phyloP scores from a whole-genome alignment of 1,140 invertebrate species.

The Leucophenga varia region DNA sequence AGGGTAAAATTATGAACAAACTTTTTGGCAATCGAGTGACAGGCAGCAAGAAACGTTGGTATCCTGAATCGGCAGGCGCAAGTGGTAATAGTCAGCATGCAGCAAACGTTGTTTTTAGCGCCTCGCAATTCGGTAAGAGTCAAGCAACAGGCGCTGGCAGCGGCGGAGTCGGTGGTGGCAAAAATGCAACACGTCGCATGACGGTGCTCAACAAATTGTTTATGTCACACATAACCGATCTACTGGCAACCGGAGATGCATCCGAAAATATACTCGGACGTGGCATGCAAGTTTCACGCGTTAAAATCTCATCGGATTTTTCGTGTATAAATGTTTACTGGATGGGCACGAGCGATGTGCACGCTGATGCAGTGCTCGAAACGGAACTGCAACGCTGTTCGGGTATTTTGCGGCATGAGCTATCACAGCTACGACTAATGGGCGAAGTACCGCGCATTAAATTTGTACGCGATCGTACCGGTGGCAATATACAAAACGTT shows the following conservation, averaged over 20 bases:
- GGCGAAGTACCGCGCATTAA: constrained; percentile 69
- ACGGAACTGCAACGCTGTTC: constrained; percentile 60
- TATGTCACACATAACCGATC: constrained; percentile 74
- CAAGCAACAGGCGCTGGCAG: neutral
- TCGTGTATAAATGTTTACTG: constrained; percentile 69
- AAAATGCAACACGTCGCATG: constrained; percentile 59
- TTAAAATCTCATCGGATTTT: constrained; percentile 67
- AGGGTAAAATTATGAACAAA: constrained; percentile 40
- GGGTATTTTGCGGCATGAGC: constrained; percentile 65
- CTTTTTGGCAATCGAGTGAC: constrained; percentile 35
- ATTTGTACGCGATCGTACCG: constrained; percentile 69
- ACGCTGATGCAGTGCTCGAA: constrained; percentile 56
- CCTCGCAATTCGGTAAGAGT: constrained; percentile 31
- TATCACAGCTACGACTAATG: constrained; percentile 68
- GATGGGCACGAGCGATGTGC: constrained; percentile 59
- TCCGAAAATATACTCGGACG: constrained; percentile 62
- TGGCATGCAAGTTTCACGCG: constrained; percentile 68
- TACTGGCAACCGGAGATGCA: constrained; percentile 69
- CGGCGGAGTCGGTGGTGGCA: constrained; percentile 56
- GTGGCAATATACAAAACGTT: constrained; percentile 59
- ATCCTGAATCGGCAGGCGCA: constrained; percentile 20
- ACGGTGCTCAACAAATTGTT: constrained; percentile 75
- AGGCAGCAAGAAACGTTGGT: constrained; percentile 43
- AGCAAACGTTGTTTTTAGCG: constrained; percentile 19
- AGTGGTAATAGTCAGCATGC: constrained; percentile 10